Conservation (phyloP, 2,888 invertebrate genomes). For the Mystacides longicornis region DNA sequence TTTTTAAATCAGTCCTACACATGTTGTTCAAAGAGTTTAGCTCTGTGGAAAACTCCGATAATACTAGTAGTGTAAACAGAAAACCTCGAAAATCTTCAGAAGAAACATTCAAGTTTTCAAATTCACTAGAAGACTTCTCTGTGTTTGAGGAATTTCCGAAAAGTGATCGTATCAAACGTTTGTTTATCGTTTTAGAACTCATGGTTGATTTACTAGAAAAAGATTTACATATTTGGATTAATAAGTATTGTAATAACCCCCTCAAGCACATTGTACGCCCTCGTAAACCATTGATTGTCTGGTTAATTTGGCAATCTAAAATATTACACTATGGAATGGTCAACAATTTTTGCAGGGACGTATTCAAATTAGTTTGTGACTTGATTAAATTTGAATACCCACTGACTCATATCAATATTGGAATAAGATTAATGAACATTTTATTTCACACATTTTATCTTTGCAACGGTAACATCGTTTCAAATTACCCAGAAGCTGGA, state of each 20-base stretch:
- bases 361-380: slow-evolving; percentile 36
- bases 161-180: slow-evolving; percentile 42
- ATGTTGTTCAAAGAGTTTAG: slow-evolving; percentile 9
- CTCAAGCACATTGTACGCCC: slow-evolving; percentile 36
- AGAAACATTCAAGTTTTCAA: not conserved
- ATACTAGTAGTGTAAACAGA: not conserved
- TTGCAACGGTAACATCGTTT: slow-evolving; percentile 10
- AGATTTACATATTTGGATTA: slow-evolving; percentile 51
- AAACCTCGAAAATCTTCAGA: not conserved
- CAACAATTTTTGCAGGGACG: slow-evolving; percentile 36
- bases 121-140: slow-evolving; percentile 28
- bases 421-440: slow-evolving; percentile 16
- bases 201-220: slow-evolving; percentile 47
- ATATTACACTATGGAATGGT: slow-evolving; percentile 36
- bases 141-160: slow-evolving; percentile 38
- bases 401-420: slow-evolving; percentile 33
- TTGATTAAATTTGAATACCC: slow-evolving; percentile 40
- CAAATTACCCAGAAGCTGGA: slow-evolving; percentile 17
- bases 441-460: slow-evolving; percentile 14
- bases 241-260: slow-evolving; percentile 39
- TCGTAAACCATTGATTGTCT: slow-evolving; percentile 39
- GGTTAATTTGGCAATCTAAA: slow-evolving; percentile 38
- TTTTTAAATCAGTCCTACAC: slow-evolving; percentile 9
- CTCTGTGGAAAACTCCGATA: not conserved
- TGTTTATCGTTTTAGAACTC: slow-evolving; percentile 45